phyloP scores from a whole-genome alignment of 2,113 vertebrate species.

The Sigmodon hispidus region DNA sequence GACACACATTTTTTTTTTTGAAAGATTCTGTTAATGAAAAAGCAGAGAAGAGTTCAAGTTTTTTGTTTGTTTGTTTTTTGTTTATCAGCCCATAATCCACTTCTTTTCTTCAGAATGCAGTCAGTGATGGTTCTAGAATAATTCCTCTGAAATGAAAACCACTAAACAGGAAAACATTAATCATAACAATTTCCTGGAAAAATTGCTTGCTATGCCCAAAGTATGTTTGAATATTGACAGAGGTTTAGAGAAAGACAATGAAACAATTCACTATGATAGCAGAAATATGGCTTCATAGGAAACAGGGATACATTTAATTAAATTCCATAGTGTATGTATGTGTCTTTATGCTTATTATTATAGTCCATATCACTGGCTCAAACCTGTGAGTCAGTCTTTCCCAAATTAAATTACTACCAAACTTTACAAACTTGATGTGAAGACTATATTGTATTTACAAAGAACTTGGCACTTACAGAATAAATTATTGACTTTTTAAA shows the following conservation, averaged over 20 bases:
- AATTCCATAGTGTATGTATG: slow-evolving; percentile 61
- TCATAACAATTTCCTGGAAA: slow-evolving; percentile 63
- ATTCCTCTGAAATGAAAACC: slow-evolving; percentile 71
- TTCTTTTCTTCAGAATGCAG: slow-evolving; percentile 70
- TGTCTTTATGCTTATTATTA: slow-evolving; percentile 75
- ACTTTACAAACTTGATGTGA: slow-evolving; percentile 85
- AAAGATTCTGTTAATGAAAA: slow-evolving; percentile 65
- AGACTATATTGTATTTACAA: slow-evolving; percentile 90
- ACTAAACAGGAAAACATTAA: slow-evolving; percentile 57
- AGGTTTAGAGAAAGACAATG: slow-evolving; percentile 71
- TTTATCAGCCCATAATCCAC: slow-evolving; percentile 63
- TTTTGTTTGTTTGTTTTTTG: too few species aligned
- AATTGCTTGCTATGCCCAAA: slow-evolving; percentile 61
- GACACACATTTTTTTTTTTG: slow-evolving; percentile 55
- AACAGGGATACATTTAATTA: slow-evolving; percentile 77
- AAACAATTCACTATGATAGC: slow-evolving; percentile 67
- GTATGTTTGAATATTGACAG: slow-evolving; percentile 55
- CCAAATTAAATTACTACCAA: slow-evolving; percentile 82
- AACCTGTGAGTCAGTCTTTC: slow-evolving; percentile 78
- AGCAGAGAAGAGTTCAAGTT: slow-evolving; percentile 63
- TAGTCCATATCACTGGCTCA: slow-evolving; percentile 77
- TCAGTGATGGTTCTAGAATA: slow-evolving; percentile 33
- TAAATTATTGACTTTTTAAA: slow-evolving; percentile 86
- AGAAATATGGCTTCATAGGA: slow-evolving; percentile 86
- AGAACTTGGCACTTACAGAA: slow-evolving; percentile 97